Evolutionary conservation across 1,140 invertebrate species (phyloP), one percentile per base, ranked within the genome.

Genomic region (Nasonia vitripennis): DNA sequence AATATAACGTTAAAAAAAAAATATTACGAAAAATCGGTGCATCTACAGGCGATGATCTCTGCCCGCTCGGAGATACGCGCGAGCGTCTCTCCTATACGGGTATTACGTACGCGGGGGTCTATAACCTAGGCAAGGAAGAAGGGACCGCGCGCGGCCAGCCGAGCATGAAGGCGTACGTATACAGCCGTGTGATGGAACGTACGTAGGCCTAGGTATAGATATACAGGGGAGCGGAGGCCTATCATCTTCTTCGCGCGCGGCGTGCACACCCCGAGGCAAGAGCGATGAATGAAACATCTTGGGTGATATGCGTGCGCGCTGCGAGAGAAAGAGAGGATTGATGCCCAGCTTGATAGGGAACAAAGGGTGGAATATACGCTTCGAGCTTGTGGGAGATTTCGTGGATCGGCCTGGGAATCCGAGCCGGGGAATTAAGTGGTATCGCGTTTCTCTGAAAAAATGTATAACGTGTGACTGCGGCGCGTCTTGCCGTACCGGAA

Each of bases 81-180:
- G 20, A 62, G 55, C 55, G 55, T 20, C 17, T 62, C 17, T 45
- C 41, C 70, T 81, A 37, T 81, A 9, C 41, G 23, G n/a, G 55
- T 68, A 77, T 87, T 88, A 89, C 86, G 74, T 87, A 81, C 17
- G 55, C 55, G 55, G 55, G 86, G 88, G 87, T 90, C 89, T 90
- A 90, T 90, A 90, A 90, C 88, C 89, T 87, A 87, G 86, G 67
- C 78, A 14, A 71, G 12, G 20, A 68, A 68, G 31, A 68, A 62
- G 55, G 55, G 55, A 62, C 55, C 6, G 17, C 20, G 23, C 71
- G 45, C 14, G 68, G 37, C 62, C 55, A 20, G 20, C 5, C 20
- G 23, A 9, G 41, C 75, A 45, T 48, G 14, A 17, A 31, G 23
- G 23, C 4, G 70, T 27, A 37, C 79, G 12, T 20, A 55, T 31